Conservation (phyloP, 1,140 invertebrate genomes). For the Temnothorax curvispinosus region DNA sequence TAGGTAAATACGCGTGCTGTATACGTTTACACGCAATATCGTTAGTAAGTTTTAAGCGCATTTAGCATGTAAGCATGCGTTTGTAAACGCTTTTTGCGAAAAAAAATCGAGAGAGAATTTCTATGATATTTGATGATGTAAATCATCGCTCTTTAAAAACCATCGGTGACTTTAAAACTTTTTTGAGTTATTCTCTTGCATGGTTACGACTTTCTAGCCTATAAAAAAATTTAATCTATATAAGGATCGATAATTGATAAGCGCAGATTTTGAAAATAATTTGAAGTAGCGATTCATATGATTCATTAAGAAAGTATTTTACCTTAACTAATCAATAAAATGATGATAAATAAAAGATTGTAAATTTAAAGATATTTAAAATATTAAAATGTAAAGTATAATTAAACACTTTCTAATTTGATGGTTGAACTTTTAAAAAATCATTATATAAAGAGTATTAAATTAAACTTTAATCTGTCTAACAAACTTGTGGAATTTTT, state of each 20-base stretch:
- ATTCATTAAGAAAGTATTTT: background rate
- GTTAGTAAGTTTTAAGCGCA: conserved; percentile 24
- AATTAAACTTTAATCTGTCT: conserved; percentile 25
- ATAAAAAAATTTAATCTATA: background rate
- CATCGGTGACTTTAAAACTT: background rate
- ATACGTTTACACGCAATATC: conserved; percentile 37
- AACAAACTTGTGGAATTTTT: conserved; percentile 8
- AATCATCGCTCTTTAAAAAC: background rate
- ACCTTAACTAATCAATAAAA: background rate
- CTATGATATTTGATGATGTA: background rate
- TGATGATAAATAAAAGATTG: background rate
- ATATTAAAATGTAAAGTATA: conserved; percentile 11
- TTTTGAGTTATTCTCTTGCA: background rate
- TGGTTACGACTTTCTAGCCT: background rate
- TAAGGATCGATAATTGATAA: background rate
- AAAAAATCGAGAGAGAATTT: background rate
- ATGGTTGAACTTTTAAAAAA: background rate
- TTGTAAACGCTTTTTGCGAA: background rate
- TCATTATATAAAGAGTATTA: background rate
- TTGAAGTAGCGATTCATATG: background rate
- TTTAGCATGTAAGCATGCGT: conserved; percentile 14
- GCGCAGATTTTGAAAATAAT: background rate
- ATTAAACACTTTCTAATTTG: background rate
- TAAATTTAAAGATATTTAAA: background rate
- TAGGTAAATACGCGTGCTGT: conserved; percentile 20